Evolutionary conservation across 2,888 invertebrate species (phyloP).

Genomic region (Tiphia femorata): DNA sequence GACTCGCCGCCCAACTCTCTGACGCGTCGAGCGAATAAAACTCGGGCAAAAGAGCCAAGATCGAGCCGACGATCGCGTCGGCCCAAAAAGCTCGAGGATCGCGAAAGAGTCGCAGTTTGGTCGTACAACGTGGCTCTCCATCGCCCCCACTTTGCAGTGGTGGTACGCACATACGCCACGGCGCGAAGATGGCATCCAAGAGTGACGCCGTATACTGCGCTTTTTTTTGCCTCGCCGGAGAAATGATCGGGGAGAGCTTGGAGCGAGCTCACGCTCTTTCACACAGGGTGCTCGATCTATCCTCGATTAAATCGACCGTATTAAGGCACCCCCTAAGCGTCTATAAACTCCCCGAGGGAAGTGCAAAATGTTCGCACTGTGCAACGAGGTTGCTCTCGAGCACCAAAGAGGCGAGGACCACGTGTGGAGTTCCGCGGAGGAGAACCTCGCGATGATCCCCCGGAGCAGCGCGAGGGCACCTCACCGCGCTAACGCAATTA

Average conservation of each 20-base stretch:
- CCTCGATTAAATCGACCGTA: too few species aligned
- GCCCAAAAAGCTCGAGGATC: neutral
- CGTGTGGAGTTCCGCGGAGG: conserved; percentile 42
- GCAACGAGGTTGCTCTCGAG: too few species aligned
- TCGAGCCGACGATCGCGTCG: neutral
- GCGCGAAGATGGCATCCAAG: conserved; percentile 64
- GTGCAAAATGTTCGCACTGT: too few species aligned
- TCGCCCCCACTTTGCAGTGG: conserved; percentile 48
- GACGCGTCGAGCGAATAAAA: neutral
- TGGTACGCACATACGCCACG: conserved; percentile 53
- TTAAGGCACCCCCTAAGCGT: too few species aligned
- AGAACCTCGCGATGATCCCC: conserved; percentile 24
- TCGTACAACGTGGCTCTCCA: conserved; percentile 51
- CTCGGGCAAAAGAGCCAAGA: neutral
- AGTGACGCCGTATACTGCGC: conserved; percentile 61
- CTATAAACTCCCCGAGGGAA: neutral
- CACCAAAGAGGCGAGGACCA: conserved; percentile 42
- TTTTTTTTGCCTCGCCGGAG: conserved; percentile 38
- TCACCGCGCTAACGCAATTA: conserved; percentile 4
- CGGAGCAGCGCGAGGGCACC: conserved; percentile 7
- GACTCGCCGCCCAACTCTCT: neutral
- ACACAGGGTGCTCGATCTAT: too few species aligned
- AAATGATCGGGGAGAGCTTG: conserved; percentile 33
- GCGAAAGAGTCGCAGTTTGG: neutral
- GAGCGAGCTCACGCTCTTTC: conserved; percentile 2